These are phyloP conservation scores for Eulemur rubriventer DNA, from an alignment of 2,797 vertebrate genomes.

Conservation along the genomic window DNA sequence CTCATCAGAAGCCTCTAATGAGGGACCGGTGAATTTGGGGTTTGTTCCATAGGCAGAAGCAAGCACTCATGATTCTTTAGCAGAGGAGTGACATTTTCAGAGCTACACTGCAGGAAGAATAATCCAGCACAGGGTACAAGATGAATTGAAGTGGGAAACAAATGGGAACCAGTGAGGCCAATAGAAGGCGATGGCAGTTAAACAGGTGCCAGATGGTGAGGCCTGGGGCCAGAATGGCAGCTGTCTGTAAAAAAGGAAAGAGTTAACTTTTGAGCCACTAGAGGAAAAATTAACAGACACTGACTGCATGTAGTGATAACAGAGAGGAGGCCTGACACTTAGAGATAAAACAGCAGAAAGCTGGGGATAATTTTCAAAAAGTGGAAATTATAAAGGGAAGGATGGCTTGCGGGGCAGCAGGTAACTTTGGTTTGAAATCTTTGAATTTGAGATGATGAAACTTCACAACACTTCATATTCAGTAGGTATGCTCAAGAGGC, in stretches of 20 bases:
- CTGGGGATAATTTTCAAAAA: neutral
- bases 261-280: neutral
- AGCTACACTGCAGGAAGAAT: neutral
- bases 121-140: no score
- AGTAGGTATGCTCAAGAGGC: neutral
- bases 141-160: neutral
- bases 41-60: neutral
- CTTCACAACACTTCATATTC: neutral
- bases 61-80: neutral
- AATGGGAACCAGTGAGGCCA: neutral
- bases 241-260: neutral
- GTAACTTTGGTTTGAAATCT: neutral
- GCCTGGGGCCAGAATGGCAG: neutral
- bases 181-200: neutral
- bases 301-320: neutral
- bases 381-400: neutral
- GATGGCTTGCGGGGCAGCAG: neutral
- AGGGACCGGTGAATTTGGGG: neutral
- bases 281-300: neutral
- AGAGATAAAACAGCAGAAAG: neutral
- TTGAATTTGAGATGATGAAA: neutral
- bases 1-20: neutral
- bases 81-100: neutral
- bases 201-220: neutral
- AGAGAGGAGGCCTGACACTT: neutral